These are phyloP conservation scores for Cotesia chilonis DNA, from an alignment of 1,140 invertebrate genomes.

Conservation along the genomic window DNA sequence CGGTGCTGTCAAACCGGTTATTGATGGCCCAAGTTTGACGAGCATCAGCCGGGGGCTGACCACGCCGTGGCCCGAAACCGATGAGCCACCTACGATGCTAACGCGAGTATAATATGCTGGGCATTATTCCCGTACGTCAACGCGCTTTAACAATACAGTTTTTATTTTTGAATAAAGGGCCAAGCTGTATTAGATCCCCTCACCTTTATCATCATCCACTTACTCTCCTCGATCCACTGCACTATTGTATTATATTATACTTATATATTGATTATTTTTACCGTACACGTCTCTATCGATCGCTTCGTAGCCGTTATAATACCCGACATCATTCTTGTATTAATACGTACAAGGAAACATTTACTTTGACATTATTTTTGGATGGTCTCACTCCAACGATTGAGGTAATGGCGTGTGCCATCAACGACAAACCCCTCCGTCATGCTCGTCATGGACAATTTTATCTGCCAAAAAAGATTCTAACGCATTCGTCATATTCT, in stretches of 20 bases:
- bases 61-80: slow-evolving; percentile 42
- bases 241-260: background rate
- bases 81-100: slow-evolving; percentile 46
- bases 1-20: slow-evolving; percentile 57
- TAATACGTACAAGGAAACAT: background rate
- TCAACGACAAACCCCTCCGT: slow-evolving; percentile 51
- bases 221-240: no score
- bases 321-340: background rate
- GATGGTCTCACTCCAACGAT: slow-evolving; percentile 41
- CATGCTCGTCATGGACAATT: slow-evolving; percentile 59
- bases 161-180: slow-evolving; percentile 57
- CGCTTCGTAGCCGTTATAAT: background rate
- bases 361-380: slow-evolving; percentile 17
- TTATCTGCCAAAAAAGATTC: slow-evolving; percentile 40
- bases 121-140: slow-evolving; percentile 37
- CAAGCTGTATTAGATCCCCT: slow-evolving; percentile 21
- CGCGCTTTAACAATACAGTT: slow-evolving; percentile 54
- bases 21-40: slow-evolving; percentile 56
- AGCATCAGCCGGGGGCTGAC: slow-evolving; percentile 48
- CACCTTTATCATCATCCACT: slow-evolving; percentile 20
- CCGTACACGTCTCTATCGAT: background rate
- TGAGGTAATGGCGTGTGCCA: slow-evolving; percentile 60
- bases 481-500: slow-evolving; percentile 56
- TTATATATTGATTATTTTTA: background rate
- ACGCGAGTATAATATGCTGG: slow-evolving; percentile 57